A percentile compares a stretch with the other conserved stretches of the same genome.
These are phyloP conservation scores for Cryptocephalus primarius DNA, from an alignment of 2,888 invertebrate genomes.

Conservation along the genomic window DNA sequence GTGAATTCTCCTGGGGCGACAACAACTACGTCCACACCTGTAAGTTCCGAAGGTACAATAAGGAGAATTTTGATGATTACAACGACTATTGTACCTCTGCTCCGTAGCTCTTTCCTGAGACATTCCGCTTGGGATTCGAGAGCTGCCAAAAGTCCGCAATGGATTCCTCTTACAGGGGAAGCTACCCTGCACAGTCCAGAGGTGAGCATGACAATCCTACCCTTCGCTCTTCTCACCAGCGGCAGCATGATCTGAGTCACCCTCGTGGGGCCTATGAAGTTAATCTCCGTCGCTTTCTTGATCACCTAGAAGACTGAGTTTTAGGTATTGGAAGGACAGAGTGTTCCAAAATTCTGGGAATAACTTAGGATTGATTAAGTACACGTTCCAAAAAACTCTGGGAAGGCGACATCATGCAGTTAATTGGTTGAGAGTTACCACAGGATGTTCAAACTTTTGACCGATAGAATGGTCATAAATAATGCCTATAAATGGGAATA, in stretches of 20 bases:
- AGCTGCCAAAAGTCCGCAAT: conserved; percentile 68
- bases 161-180: conserved; percentile 70
- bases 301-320: conserved; percentile 24
- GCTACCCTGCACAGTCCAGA: conserved; percentile 73
- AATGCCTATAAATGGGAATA: too few relatives aligned
- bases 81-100: too few relatives aligned
- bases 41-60: neutral
- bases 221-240: conserved; percentile 63
- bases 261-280: conserved; percentile 58
- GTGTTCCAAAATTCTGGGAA: too few relatives aligned
- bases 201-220: conserved; percentile 69
- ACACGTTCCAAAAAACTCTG: too few relatives aligned
- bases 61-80: too few relatives aligned
- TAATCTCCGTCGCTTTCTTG: conserved; percentile 57
- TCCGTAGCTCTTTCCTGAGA: conserved; percentile 54
- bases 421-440: too few relatives aligned
- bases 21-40: conserved; percentile 66
- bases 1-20: conserved; percentile 79
- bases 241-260: conserved; percentile 65
- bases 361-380: too few relatives aligned
- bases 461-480: too few relatives aligned
- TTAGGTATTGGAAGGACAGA: too few relatives aligned
- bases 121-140: conserved; percentile 72
- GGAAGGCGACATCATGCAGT: too few relatives aligned
- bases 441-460: too few relatives aligned